Percentiles rank a stretch among this genome's conserved stretches.
Conservation (phyloP, 2,797 vertebrate species). For the Valencia hispanica region DNA sequence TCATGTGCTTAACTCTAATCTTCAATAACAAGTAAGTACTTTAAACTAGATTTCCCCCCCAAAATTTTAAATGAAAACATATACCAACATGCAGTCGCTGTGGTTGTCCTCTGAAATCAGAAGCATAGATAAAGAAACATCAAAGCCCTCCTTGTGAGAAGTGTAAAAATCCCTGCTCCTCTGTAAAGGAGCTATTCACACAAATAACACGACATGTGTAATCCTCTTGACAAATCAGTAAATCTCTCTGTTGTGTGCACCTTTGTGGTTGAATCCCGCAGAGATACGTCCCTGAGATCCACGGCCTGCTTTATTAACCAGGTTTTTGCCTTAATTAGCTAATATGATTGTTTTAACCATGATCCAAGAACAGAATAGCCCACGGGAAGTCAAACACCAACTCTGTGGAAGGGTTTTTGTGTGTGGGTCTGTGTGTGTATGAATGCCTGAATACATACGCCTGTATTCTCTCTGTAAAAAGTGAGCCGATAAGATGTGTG, state of each 20-base stretch:
- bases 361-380: slow-evolving; percentile 77
- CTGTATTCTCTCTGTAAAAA: slow-evolving; percentile 19
- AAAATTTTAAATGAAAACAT: slow-evolving; percentile 35
- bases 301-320: slow-evolving; percentile 67
- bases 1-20: slow-evolving; percentile 3
- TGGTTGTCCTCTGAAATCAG: slow-evolving; percentile 43
- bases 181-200: slow-evolving; percentile 35
- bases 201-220: slow-evolving; percentile 56
- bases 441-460: slow-evolving; percentile 12
- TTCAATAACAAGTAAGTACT: slow-evolving; percentile 11
- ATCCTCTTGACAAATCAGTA: slow-evolving; percentile 68
- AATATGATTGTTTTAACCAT: slow-evolving; percentile 80
- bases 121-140: slow-evolving; percentile 57
- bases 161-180: slow-evolving; percentile 39
- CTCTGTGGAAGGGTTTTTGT: slow-evolving; percentile 40
- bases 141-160: slow-evolving; percentile 52
- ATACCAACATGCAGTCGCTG: slow-evolving; percentile 18
- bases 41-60: slow-evolving; percentile 26
- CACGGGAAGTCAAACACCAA: slow-evolving; percentile 65
- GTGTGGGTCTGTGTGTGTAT: slow-evolving; percentile 33
- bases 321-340: slow-evolving; percentile 78
- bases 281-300: slow-evolving; percentile 58
- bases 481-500: slow-evolving; percentile 27
- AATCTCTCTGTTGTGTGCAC: slow-evolving; percentile 60
- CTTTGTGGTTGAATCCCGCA: slow-evolving; percentile 58